A percentile compares a stretch with the other conserved stretches of the same genome.
These are phyloP conservation scores for Cataglyphis altisquamis DNA, from an alignment of 2,888 invertebrate genomes.

Conservation along the genomic window DNA sequence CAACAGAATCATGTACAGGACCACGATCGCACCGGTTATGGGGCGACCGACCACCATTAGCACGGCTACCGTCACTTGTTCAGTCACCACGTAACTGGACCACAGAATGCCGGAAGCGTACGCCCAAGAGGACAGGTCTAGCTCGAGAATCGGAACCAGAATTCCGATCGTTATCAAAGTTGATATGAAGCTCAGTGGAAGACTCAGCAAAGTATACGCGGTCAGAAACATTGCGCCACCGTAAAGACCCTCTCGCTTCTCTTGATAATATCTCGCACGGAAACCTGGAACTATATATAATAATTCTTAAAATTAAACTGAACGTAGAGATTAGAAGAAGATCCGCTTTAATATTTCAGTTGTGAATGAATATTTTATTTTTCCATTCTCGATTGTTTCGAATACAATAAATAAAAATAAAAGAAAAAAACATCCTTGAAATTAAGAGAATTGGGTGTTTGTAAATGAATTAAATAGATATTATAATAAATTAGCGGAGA, in stretches of 20 bases:
- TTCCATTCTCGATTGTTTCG: not conserved
- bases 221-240: constrained; percentile 94
- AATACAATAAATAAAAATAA: not conserved
- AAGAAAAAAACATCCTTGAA: not conserved
- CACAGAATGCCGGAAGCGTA: constrained; percentile 88
- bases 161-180: constrained; percentile 91
- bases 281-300: constrained; percentile 90
- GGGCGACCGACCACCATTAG: constrained; percentile 93
- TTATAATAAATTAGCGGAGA: not conserved
- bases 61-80: constrained; percentile 94
- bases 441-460: not conserved
- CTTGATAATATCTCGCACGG: constrained; percentile 97
- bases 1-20: constrained; percentile 92
- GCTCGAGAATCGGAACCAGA: constrained; percentile 88
- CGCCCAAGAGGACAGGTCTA: constrained; percentile 81
- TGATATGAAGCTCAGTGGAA: constrained; percentile 94
- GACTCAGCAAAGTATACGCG: constrained; percentile 92
- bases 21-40: constrained; percentile 92
- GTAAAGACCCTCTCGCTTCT: constrained; percentile 95
- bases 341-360: not conserved
- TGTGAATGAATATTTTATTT: not conserved
- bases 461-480: not conserved
- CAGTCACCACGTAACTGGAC: constrained; percentile 94
- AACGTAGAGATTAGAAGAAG: not conserved
- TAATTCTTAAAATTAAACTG: not conserved